Evolutionary conservation across 64 coral and sea anemone species (phyloP).

Genomic region (Dendronephthya gigantea): DNA sequence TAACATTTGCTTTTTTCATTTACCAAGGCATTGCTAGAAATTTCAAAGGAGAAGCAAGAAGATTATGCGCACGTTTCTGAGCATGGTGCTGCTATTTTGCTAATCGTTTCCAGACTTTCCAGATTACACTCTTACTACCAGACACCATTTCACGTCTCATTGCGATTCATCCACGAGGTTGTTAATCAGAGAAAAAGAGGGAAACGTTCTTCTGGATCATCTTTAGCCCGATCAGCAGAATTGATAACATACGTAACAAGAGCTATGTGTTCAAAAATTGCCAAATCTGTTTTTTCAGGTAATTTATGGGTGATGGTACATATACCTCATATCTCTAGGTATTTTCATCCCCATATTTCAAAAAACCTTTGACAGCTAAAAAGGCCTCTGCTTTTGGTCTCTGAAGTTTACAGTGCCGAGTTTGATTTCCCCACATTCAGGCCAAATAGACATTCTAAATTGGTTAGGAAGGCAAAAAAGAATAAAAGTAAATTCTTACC

Average conservation of each 20-base stretch:
- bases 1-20: neutral
- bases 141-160: neutral
- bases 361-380: too few relatives aligned
- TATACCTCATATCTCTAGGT: neutral
- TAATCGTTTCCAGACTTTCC: neutral
- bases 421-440: too few relatives aligned
- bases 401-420: too few relatives aligned
- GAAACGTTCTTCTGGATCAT: neutral
- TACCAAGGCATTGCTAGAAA: neutral
- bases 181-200: neutral
- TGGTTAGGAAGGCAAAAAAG: too few relatives aligned
- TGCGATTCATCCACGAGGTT: neutral
- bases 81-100: neutral
- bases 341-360: too few relatives aligned
- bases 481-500: neutral
- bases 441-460: too few relatives aligned
- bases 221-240: neutral
- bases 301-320: neutral
- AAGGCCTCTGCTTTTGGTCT: too few relatives aligned
- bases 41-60: neutral
- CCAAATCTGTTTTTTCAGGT: neutral
- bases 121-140: conserved; percentile 7
- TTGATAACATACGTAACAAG: neutral
- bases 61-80: neutral
- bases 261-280: neutral